phyloP scores from a whole-genome alignment of 2,113 vertebrate genomes.

The Phocoena phocoena region DNA sequence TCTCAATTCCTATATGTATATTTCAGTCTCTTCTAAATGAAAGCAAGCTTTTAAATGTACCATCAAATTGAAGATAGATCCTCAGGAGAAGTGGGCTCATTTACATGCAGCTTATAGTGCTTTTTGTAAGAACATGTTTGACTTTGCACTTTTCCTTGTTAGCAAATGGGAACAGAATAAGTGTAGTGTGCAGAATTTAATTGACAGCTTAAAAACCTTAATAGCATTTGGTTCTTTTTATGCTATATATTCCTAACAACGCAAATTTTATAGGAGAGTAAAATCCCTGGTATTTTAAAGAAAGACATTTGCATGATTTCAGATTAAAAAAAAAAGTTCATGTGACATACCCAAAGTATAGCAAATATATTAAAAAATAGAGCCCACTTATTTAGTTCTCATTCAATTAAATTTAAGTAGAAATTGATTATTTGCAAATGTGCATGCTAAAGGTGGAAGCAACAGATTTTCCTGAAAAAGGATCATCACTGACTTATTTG shows the following conservation, averaged over 20 bases:
- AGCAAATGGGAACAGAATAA: constrained; percentile 76
- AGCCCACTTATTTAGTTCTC: background rate
- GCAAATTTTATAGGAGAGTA: constrained; percentile 64
- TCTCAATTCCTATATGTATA: constrained; percentile 75
- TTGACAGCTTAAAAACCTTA: constrained; percentile 78
- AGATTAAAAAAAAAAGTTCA: constrained; percentile 39
- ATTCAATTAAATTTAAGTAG: constrained; percentile 12
- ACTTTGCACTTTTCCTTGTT: constrained; percentile 77
- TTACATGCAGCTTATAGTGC: constrained; percentile 73
- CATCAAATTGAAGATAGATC: constrained; percentile 70
- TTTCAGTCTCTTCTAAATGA: constrained; percentile 72
- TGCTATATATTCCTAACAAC: constrained; percentile 71
- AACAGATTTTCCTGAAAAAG: background rate
- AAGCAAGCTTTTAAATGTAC: constrained; percentile 73
- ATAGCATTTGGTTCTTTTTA: constrained; percentile 71
- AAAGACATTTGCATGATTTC: constrained; percentile 52
- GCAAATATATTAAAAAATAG: constrained; percentile 25
- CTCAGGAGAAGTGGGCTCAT: constrained; percentile 76
- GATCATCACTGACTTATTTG: background rate
- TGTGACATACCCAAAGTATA: background rate
- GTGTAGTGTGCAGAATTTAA: constrained; percentile 68
- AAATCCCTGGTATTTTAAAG: constrained; percentile 65
- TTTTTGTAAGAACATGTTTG: constrained; percentile 75
- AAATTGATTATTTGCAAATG: constrained; percentile 48
- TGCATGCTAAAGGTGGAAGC: constrained; percentile 9